Evolutionary conservation across 2,888 invertebrate genomes (phyloP), one percentile per base, ranked within the genome.

Genomic region (Trichopoda pennipes): DNA sequence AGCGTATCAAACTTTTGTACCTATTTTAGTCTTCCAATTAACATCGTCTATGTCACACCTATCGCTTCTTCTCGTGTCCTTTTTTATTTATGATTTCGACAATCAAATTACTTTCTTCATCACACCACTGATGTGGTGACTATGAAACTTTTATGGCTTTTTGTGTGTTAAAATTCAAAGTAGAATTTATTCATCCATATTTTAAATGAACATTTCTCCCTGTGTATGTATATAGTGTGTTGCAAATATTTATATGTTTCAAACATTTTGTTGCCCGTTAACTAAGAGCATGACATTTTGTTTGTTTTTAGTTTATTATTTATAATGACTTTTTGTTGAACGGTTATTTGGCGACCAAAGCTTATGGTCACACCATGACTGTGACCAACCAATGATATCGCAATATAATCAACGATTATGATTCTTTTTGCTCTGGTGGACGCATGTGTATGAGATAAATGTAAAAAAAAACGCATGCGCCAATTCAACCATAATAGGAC

Each of bases 341-440:
- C 47, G 49, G 49, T 49, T 35, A 56, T 12, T 44, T 55, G 55
- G 42, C 38, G 61, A 55, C 38, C 47, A 56, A 19, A 56, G 42
- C 75, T 55, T 56, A 49, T 77, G 61, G 63, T 77, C 77, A 70
- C 70, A 70, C 63, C 70, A 70, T 77, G 77, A 70, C 76, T 77
- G 70, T 79, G 73, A 58, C 82, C 75, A 79, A 63, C 56, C 44
- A 49, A 35, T 16, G 49, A 77, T 79, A 82, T 82, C 72, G 55
- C 60, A 72, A 58, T 63, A 73, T 76, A 75, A 82, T 82, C 82
- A 82, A 72, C 72, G 70, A 79, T 79, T 56, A 55, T 55, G 60
- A 16, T n/a, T 74, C 58, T 69, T 32, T 42, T 66, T 53, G 7
- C 2, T 49, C 32, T 21, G 8, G 17, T n/a, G 47, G 44, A 56